phyloP scores from a whole-genome alignment of 2,888 invertebrate genomes.

The Acholoe squamosa region DNA sequence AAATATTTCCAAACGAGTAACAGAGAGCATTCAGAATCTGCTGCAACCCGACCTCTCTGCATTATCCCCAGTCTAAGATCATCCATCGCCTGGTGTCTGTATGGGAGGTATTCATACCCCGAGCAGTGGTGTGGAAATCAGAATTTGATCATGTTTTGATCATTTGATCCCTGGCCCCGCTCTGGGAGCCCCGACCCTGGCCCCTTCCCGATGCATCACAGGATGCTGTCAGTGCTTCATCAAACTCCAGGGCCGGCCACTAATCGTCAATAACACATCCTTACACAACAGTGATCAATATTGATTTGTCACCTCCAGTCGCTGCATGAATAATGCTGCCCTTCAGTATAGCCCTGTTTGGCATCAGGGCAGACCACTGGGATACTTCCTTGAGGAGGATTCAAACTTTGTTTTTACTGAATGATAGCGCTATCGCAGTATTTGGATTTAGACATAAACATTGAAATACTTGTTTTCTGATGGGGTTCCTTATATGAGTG shows the following conservation, averaged over 20 bases:
- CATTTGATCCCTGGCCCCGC: constrained; percentile 11
- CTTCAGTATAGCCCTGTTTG: not conserved
- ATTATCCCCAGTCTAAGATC: not conserved
- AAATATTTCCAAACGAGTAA: not conserved
- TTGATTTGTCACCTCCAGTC: constrained; percentile 20
- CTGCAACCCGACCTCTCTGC: too few species aligned
- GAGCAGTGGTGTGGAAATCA: constrained; percentile 16
- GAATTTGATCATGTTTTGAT: constrained; percentile 38
- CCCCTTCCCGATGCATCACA: constrained; percentile 19
- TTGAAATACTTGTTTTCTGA: too few species aligned
- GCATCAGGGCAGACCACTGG: too few species aligned
- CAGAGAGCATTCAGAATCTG: not conserved
- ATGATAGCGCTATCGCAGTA: too few species aligned
- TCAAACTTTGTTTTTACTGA: too few species aligned
- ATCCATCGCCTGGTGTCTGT: not conserved
- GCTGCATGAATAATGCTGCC: constrained; percentile 30
- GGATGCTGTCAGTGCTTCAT: constrained; percentile 27
- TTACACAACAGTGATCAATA: constrained; percentile 35
- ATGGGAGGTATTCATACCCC: not conserved
- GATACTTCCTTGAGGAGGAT: too few species aligned
- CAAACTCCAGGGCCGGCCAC: constrained; percentile 13
- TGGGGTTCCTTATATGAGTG: too few species aligned
- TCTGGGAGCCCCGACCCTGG: not conserved
- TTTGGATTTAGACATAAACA: too few species aligned
- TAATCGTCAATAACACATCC: constrained; percentile 51